Evolutionary conservation across 1,140 invertebrate species (phyloP), one percentile per base, ranked within the genome.

Genomic region (Drosophila ananassae): DNA sequence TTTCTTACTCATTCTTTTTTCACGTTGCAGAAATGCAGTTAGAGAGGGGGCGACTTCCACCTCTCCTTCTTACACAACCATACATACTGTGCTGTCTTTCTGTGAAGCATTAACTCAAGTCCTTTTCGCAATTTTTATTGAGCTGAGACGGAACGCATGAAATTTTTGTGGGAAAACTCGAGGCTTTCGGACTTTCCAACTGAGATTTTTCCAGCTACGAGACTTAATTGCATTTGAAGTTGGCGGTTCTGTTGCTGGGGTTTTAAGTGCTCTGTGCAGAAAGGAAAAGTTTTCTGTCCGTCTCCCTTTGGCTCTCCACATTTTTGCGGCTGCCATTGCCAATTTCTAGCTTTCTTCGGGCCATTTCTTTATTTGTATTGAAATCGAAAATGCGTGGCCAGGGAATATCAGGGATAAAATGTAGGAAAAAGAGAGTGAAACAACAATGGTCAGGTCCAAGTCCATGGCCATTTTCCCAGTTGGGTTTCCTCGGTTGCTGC

Each of bases 141-240:
- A 84, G 81, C 81, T 69, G 53, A 63, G 37, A 17, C 72, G 37
- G 62, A 77, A 81, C 68, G 82, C 81, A 73, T 85, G 74, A 87
- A 85, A 85, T 85, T 85, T 79, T 85, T 82, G 82, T 77, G 80
- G 80, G 50, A 39, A 37, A 61, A 68, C 21, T n/a, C 17, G 12
- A 21, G 30, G 25, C 47, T 28, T 34, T 52, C 47, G 56, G 66
- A 73, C 57, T 73, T 66, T 72, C 57, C 58, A 46, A 60, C 80
- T 48, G 71, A 84, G 80, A 83, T 83, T 83, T 83, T 51, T 25
- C 44, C 34, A 62, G 32, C 53, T 52, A 46, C 52, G 44, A 71
- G 62, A 79, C 83, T 89, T 87, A 89, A 89, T 89, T 89, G 83
- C 83, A 89, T 84, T 87, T 83, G 74, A 77, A 83, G 79, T 77